Evolutionary conservation across 2,888 invertebrate genomes (phyloP).

Genomic region (Temnothorax ravouxi): DNA sequence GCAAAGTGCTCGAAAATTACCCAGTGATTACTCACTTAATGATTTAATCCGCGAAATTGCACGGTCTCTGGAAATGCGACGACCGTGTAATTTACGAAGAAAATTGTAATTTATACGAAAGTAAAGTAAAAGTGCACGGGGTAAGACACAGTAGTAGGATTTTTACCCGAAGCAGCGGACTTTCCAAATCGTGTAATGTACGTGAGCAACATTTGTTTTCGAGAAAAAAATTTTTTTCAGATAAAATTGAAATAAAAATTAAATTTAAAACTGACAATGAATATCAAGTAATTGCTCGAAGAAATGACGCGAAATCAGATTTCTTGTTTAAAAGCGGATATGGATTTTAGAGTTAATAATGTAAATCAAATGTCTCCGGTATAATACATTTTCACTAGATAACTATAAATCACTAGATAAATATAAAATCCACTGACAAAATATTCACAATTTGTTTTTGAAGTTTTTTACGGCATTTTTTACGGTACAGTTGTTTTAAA

Average conservation of each 20-base stretch:
- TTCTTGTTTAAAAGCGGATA: not conserved
- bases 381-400: not conserved
- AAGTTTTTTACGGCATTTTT: not conserved
- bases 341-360: not conserved
- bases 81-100: slow-evolving; percentile 48
- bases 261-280: not conserved
- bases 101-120: slow-evolving; percentile 54
- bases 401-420: not conserved
- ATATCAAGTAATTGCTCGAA: not conserved
- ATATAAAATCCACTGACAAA: not conserved
- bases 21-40: slow-evolving; percentile 50
- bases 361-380: not conserved
- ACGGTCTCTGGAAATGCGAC: slow-evolving; percentile 39
- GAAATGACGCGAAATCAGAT: not conserved
- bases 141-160: slow-evolving; percentile 21
- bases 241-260: slow-evolving; percentile 13
- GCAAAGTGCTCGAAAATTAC: slow-evolving; percentile 51
- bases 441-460: not conserved
- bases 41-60: slow-evolving; percentile 55
- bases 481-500: not conserved
- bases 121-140: slow-evolving; percentile 19
- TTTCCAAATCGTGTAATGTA: not conserved
- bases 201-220: not conserved
- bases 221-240: not conserved
- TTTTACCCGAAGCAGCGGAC: not conserved